These are phyloP conservation scores for Neodiprion lecontei DNA, from an alignment of 1,140 invertebrate species.

Conservation along the genomic window DNA sequence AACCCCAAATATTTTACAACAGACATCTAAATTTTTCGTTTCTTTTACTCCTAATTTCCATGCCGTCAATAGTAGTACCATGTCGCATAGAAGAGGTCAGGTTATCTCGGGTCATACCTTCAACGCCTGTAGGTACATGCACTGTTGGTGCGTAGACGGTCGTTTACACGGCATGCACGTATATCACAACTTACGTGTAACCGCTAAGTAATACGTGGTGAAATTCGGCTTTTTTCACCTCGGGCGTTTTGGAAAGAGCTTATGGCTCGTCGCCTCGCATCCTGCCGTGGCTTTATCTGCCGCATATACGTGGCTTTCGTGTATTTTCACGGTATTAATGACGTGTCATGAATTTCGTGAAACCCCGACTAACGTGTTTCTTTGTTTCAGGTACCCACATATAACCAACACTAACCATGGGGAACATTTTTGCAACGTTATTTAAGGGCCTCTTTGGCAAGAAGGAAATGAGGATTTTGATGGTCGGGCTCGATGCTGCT, in stretches of 20 bases:
- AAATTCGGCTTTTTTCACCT: background rate
- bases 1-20: too few relatives aligned
- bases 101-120: background rate
- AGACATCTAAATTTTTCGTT: too few relatives aligned
- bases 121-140: background rate
- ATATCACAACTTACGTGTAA: too few relatives aligned
- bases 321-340: conserved; percentile 17
- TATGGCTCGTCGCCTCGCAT: conserved; percentile 23
- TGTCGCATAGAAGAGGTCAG: conserved; percentile 4
- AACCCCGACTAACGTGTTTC: conserved; percentile 22
- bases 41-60: background rate
- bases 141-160: background rate
- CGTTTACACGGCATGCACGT: too few relatives aligned
- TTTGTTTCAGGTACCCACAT: conserved; percentile 59
- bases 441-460: conserved; percentile 98
- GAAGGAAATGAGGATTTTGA: conserved; percentile 98
- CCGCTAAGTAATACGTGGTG: background rate
- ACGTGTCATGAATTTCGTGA: conserved; percentile 14
- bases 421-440: conserved; percentile 86
- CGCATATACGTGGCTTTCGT: conserved; percentile 12
- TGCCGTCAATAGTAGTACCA: background rate
- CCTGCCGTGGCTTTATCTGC: background rate
- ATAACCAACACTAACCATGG: conserved; percentile 70
- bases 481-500: conserved; percentile 97
- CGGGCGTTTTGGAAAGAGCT: conserved; percentile 27